A percentile compares a stretch with the other conserved stretches of the same genome.
Evolutionary conservation across 2,113 vertebrate genomes (phyloP).

Genomic region (Notothenia coriiceps): DNA sequence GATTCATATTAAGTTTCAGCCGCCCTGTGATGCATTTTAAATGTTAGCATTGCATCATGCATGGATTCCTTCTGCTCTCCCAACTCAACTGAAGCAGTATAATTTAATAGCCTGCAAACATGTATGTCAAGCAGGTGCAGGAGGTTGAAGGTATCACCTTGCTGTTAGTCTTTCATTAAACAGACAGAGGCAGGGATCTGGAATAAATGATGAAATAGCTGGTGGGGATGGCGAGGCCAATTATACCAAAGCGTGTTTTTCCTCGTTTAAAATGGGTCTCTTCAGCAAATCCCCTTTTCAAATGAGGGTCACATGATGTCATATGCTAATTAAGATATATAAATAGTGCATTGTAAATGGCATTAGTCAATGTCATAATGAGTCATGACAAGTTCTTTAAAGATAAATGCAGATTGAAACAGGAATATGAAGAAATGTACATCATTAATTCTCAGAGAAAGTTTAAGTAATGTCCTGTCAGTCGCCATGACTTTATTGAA

Average conservation of each 20-base stretch:
- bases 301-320: slow-evolving; percentile 25
- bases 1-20: slow-evolving; percentile 32
- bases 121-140: slow-evolving; percentile 52
- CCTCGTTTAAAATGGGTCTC: slow-evolving; percentile 16
- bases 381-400: slow-evolving; percentile 1
- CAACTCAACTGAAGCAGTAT: slow-evolving; percentile 50
- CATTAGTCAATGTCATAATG: background rate
- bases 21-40: slow-evolving; percentile 11
- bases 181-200: slow-evolving; percentile 28
- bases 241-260: slow-evolving; percentile 7
- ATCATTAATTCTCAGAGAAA: background rate
- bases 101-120: slow-evolving; percentile 57
- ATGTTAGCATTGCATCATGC: slow-evolving; percentile 40
- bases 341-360: slow-evolving; percentile 8
- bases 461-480: background rate
- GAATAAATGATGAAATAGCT: slow-evolving; percentile 42
- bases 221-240: slow-evolving; percentile 7
- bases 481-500: background rate
- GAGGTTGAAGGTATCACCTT: slow-evolving; percentile 34
- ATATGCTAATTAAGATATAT: slow-evolving; percentile 31
- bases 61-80: slow-evolving; percentile 42
- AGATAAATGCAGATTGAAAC: background rate
- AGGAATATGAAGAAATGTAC: background rate
- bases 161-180: slow-evolving; percentile 40
- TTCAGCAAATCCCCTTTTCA: slow-evolving; percentile 2